Evolutionary conservation across 2,113 vertebrate genomes (phyloP).

Genomic region (Pterocles orientalis): DNA sequence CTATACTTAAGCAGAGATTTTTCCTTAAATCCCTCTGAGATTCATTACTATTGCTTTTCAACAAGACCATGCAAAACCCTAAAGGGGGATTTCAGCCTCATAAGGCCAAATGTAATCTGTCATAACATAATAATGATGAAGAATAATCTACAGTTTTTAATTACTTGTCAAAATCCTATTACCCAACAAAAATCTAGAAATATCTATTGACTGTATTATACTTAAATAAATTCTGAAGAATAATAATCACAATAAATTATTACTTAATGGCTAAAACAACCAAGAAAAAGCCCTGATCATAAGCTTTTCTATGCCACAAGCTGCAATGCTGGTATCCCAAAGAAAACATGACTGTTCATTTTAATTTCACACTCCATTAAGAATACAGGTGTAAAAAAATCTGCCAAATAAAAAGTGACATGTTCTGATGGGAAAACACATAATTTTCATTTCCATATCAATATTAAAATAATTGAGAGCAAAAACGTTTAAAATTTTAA

Average conservation of each 20-base stretch:
- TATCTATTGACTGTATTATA: not conserved
- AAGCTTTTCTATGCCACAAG: not conserved
- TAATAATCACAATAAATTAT: not conserved
- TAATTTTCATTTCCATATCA: not conserved
- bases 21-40: not conserved
- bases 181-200: not conserved
- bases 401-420: constrained; percentile 1
- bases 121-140: not conserved
- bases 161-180: not conserved
- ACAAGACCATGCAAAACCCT: not conserved
- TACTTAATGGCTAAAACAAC: not conserved
- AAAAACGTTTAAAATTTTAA: not conserved
- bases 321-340: not conserved
- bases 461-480: not conserved
- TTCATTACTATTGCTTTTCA: not conserved
- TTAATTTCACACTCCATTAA: constrained; percentile 25
- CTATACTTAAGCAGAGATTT: not conserved
- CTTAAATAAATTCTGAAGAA: not conserved
- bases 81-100: not conserved
- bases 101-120: not conserved
- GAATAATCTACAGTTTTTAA: not conserved
- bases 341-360: not conserved
- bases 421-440: not conserved
- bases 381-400: constrained; percentile 7
- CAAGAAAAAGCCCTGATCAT: not conserved